A percentile compares a stretch with the other conserved stretches of the same genome.
Conservation (phyloP, 2,113 vertebrate species). For the Dipodomys merriami region DNA sequence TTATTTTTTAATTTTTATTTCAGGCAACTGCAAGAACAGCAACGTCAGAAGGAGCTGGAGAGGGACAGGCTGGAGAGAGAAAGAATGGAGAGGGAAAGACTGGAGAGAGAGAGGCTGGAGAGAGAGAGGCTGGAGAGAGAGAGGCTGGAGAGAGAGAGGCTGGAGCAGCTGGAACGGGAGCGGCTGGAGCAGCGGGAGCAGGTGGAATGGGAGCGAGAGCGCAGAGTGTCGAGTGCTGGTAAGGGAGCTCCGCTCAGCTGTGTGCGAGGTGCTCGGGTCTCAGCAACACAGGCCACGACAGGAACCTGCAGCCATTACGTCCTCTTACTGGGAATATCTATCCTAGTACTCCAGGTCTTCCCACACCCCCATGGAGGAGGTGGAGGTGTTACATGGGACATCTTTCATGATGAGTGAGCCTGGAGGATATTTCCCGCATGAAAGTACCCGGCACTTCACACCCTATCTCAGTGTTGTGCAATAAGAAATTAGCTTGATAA, state of each 20-base stretch:
- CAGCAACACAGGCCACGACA: background rate
- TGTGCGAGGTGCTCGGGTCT: background rate
- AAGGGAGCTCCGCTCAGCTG: constrained; percentile 79
- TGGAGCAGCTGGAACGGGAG: constrained; percentile 81
- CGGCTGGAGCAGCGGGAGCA: constrained; percentile 89
- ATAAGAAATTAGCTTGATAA: constrained; percentile 26
- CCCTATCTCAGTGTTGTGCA: background rate
- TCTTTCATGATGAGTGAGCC: constrained; percentile 38
- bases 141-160: constrained; percentile 83
- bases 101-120: constrained; percentile 86
- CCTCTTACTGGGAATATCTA: constrained; percentile 35
- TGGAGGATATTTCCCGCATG: constrained; percentile 15
- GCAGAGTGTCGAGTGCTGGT: constrained; percentile 93
- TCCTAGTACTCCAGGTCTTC: constrained; percentile 29
- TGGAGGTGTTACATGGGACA: constrained; percentile 45
- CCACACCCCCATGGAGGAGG: background rate
- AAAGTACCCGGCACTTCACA: background rate
- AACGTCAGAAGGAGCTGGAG: constrained; percentile 94
- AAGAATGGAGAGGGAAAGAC: constrained; percentile 84
- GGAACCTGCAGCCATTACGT: background rate
- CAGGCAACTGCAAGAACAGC: constrained; percentile 97
- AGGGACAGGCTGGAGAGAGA: constrained; percentile 89
- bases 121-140: constrained; percentile 87
- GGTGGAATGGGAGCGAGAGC: constrained; percentile 93
- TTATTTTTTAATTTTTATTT: constrained; percentile 7